A percentile compares a stretch with the other conserved stretches of the same genome.
These are phyloP conservation scores for Montipora capitata DNA, from an alignment of 92 coral and sea anemone species.

Conservation along the genomic window DNA sequence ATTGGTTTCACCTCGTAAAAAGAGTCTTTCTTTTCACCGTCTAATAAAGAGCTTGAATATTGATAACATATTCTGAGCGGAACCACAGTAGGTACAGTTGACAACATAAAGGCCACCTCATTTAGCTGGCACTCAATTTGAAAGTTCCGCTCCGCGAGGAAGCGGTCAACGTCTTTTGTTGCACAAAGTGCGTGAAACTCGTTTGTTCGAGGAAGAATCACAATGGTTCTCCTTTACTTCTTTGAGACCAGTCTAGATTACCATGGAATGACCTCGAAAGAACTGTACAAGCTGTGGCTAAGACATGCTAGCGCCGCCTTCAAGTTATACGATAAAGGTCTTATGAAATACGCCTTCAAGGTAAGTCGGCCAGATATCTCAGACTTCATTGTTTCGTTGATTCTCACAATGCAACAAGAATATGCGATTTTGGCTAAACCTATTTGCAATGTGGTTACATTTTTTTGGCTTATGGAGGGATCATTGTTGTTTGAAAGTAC, in stretches of 20 bases:
- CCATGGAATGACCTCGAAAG: constrained; percentile 63
- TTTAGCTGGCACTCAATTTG: not conserved
- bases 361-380: constrained; percentile 19
- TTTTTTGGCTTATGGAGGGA: not conserved
- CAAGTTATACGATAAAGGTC: constrained; percentile 37
- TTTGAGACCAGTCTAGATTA: constrained; percentile 60
- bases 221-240: constrained; percentile 56
- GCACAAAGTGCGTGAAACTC: not conserved
- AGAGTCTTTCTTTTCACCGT: not conserved
- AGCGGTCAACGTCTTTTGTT: not conserved
- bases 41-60: not conserved
- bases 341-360: constrained; percentile 67
- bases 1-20: not conserved
- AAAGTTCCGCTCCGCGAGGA: not conserved
- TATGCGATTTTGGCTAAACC: not conserved
- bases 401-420: not conserved
- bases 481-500: not conserved
- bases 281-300: constrained; percentile 53
- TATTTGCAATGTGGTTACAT: not conserved
- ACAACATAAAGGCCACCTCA: not conserved
- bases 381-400: not conserved
- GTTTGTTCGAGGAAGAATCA: not conserved
- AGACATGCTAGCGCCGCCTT: constrained; percentile 48
- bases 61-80: not conserved
- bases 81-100: not conserved